Base-by-base conservation (phyloP, 2,888 invertebrate species). In the Lycocerus yunnanus region DNA sequence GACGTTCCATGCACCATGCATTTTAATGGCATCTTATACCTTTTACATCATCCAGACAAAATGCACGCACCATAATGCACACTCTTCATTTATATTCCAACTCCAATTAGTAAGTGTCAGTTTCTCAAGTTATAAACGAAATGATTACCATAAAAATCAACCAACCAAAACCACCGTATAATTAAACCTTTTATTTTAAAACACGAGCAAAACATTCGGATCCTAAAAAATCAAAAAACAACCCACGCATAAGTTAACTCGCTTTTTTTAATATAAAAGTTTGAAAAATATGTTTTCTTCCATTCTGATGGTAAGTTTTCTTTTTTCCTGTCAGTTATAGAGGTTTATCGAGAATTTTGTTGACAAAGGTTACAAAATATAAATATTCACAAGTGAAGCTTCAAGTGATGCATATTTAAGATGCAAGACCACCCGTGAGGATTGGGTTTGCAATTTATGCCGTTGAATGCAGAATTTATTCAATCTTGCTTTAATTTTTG, bases 11-110 rank as follows among this genome's bases (percentile, higher is more conserved):
- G 72, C 15, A 71, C 13, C 8, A 43, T 60, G 72, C 72, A 75
- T 75, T 72, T 69, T 75, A 69, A 75, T 75, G 27, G 58, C n/a
- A 58, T 43, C 59, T 69, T 24, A 70, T 74, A 13, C 24, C 68
- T 43, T 70, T 68, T 65, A 61, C 58, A 43, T 65, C 71, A 24
- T 16, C 66, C 6, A 43, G n/a, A 43, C 43, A 6, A 43, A 43
- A n/a, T 43, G 43, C 43, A 43, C 43, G 43, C 43, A 43, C n/a
- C 43, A 2, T n/a, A n/a, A 43, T 43, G 43, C 43, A 43, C n/a
- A 43, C n/a, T 43, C n/a, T 43, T 43, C n/a, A 43, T 43, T 43
- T 43, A 43, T 43, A 43, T n/a, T n/a, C 43, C n/a, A 43, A 43
- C 27, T 27, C 27, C 43, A 43, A 43, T 43, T 43, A 43, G 43